These are phyloP conservation scores for Tachycineta bicolor DNA, from an alignment of 2,113 vertebrate genomes.

Conservation along the genomic window DNA sequence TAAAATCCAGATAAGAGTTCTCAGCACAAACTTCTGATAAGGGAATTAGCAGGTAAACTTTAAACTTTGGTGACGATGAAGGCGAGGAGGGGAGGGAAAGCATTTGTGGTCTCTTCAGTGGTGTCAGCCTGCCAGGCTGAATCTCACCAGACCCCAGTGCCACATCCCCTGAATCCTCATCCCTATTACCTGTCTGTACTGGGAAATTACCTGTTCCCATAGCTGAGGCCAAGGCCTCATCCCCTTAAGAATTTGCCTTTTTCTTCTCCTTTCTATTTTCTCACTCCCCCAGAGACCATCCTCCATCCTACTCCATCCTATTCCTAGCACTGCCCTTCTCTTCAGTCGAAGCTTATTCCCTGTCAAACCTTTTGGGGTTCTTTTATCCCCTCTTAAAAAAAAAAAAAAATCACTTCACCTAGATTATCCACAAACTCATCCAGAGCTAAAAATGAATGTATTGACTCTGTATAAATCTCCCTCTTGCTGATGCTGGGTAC, in stretches of 20 bases:
- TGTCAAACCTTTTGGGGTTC: not conserved
- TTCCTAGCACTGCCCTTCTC: not conserved
- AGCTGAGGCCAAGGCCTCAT: not conserved
- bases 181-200: not conserved
- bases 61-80: not conserved
- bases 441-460: not conserved
- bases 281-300: not conserved
- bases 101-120: not conserved
- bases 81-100: not conserved
- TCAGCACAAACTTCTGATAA: conserved; percentile 33
- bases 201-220: not conserved
- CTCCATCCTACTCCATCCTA: not conserved
- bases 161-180: not conserved
- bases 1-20: conserved; percentile 67
- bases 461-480: not conserved
- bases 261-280: not conserved
- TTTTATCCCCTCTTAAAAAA: not conserved
- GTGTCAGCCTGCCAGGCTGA: not conserved
- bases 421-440: not conserved
- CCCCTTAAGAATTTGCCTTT: not conserved
- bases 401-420: not conserved
- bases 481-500: not conserved
- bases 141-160: not conserved
- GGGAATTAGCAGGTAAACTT: conserved; percentile 65
- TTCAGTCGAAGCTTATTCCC: not conserved